A percentile compares a stretch with the other conserved stretches of the same genome.
Conservation (phyloP, 37 sponge, comb jelly and placozoan species). For the Dysidea cf. avara region DNA sequence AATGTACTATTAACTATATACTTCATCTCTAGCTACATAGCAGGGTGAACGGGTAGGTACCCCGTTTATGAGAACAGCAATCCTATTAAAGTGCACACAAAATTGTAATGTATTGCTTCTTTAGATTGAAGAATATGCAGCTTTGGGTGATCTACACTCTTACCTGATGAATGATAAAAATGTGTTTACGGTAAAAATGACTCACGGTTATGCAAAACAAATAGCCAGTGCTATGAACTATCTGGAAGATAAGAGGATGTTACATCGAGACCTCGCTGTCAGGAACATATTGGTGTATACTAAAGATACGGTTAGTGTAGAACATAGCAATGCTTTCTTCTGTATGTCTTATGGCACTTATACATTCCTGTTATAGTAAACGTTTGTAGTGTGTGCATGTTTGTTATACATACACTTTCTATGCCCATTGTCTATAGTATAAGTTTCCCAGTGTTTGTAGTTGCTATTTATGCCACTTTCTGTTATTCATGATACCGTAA, state of each 20-base stretch:
- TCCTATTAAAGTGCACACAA: no score
- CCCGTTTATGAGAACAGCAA: no score
- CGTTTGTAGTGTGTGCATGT: background rate
- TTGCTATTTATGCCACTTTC: no score
- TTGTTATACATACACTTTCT: background rate
- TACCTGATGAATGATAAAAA: slow-evolving; percentile 20
- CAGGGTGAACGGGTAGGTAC: no score
- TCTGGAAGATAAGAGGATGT: slow-evolving; percentile 11
- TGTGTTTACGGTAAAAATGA: background rate
- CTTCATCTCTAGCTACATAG: no score
- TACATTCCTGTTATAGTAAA: background rate
- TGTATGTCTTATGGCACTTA: background rate
- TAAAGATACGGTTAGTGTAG: slow-evolving; percentile 10
- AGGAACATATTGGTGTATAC: slow-evolving; percentile 6
- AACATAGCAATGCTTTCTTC: background rate
- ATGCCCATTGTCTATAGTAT: background rate
- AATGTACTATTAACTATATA: no score
- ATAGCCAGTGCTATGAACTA: slow-evolving; percentile 70
- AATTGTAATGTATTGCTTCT: no score
- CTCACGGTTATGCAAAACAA: slow-evolving; percentile 55
- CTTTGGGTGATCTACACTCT: slow-evolving; percentile 43
- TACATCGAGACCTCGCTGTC: slow-evolving; percentile 26
- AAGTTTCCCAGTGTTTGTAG: background rate
- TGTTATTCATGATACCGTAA: background rate
- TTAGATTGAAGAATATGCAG: slow-evolving; percentile 67